A percentile compares a stretch with the other conserved stretches of the same genome.
Conservation (phyloP, 2,797 vertebrate species). For the Crax fasciolata region DNA sequence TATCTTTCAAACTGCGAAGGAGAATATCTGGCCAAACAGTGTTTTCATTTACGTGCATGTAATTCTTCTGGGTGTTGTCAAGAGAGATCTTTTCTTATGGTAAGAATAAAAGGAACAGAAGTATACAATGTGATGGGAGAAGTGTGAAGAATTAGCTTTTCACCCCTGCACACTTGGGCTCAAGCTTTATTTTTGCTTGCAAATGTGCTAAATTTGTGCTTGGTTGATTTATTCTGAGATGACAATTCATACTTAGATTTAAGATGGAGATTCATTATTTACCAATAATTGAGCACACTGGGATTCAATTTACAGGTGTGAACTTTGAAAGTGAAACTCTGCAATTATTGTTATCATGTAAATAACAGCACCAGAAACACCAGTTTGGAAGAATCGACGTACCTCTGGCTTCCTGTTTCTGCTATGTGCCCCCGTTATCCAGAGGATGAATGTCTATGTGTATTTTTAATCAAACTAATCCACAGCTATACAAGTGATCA, state of each 20-base stretch:
- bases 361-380: background rate
- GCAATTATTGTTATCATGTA: background rate
- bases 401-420: background rate
- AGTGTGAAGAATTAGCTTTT: background rate
- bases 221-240: conserved; percentile 23
- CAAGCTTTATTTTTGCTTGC: background rate
- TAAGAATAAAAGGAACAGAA: background rate
- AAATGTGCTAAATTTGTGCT: background rate
- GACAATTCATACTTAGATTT: background rate
- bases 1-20: background rate
- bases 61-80: background rate
- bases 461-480: background rate
- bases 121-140: background rate
- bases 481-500: background rate
- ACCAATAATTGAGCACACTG: background rate
- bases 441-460: background rate
- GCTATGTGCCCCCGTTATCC: background rate
- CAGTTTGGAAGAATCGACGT: background rate
- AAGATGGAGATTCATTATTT: background rate
- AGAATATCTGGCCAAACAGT: background rate
- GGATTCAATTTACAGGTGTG: conserved; percentile 18
- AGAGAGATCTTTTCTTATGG: background rate
- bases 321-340: conserved; percentile 37
- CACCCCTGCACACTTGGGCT: background rate
- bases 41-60: background rate